Evolutionary conservation across 2,113 vertebrate genomes (phyloP).

Genomic region (Actinemys pallida): DNA sequence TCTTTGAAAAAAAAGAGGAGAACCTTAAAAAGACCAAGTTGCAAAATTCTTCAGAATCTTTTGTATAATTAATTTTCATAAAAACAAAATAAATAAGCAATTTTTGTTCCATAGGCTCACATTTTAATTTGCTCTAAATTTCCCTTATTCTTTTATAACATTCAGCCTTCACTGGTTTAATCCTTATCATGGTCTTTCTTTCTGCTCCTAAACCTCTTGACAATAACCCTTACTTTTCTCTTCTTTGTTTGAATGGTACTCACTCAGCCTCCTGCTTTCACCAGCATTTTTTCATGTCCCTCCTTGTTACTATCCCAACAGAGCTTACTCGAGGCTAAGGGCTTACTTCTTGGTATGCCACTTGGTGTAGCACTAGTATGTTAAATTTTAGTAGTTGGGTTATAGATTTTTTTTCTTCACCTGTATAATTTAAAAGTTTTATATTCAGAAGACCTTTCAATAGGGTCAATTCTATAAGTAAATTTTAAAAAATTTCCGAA

Average conservation of each 20-base stretch:
- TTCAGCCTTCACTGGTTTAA: background rate
- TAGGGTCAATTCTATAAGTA: background rate
- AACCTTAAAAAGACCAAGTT: background rate
- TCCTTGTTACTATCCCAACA: background rate
- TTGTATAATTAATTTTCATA: background rate
- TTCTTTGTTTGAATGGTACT: background rate
- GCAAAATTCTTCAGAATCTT: background rate
- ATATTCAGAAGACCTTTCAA: background rate
- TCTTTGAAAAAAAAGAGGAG: background rate
- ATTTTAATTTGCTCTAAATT: conserved; percentile 2
- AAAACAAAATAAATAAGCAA: background rate
- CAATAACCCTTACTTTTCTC: background rate
- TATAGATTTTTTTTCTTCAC: background rate
- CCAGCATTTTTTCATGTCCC: background rate
- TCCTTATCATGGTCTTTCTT: background rate
- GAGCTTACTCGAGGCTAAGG: background rate
- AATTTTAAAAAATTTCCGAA: background rate
- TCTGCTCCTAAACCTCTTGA: background rate
- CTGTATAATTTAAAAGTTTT: background rate
- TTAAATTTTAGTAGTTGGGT: background rate
- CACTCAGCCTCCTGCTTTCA: background rate
- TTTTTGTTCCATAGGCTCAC: background rate
- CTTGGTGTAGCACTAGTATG: background rate
- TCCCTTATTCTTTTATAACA: background rate
- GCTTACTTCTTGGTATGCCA: background rate